Conservation (phyloP, 2,113 vertebrate genomes). For the Xiphophorus maculatus region DNA sequence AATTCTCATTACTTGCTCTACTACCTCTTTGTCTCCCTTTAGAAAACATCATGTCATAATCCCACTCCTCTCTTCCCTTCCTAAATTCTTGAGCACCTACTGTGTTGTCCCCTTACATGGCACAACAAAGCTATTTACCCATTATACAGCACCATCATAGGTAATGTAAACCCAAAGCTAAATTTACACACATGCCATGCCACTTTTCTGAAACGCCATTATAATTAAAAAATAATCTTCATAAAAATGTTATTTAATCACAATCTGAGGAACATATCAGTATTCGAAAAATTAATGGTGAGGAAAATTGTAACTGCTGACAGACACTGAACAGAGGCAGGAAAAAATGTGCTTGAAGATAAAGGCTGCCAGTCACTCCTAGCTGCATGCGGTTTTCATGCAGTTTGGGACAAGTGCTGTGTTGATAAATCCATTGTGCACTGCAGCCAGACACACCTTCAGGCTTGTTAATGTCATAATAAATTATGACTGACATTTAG, state of each 20-base stretch:
- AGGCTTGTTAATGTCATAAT: slow-evolving; percentile 25
- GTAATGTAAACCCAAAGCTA: background rate
- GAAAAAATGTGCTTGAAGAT: slow-evolving; percentile 36
- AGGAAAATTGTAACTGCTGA: slow-evolving; percentile 35
- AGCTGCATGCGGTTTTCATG: slow-evolving; percentile 24
- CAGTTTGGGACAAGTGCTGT: slow-evolving; percentile 14
- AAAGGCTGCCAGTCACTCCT: slow-evolving; percentile 57
- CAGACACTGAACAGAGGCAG: slow-evolving; percentile 7
- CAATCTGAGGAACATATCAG: slow-evolving; percentile 41
- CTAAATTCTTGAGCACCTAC: slow-evolving; percentile 12
- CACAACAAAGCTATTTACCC: slow-evolving; percentile 2
- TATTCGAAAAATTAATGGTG: slow-evolving; percentile 5
- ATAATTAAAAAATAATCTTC: slow-evolving; percentile 67
- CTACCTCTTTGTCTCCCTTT: slow-evolving; percentile 32
- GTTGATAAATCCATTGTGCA: slow-evolving; percentile 23
- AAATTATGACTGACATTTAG: slow-evolving; percentile 36
- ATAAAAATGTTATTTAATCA: slow-evolving; percentile 29
- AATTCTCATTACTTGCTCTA: slow-evolving; percentile 23
- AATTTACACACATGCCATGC: slow-evolving; percentile 14
- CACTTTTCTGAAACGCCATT: slow-evolving; percentile 30
- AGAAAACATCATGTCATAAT: slow-evolving; percentile 9
- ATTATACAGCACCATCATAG: background rate
- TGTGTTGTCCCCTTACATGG: slow-evolving; percentile 7
- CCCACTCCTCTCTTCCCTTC: slow-evolving; percentile 29
- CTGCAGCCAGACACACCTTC: slow-evolving; percentile 23